Evolutionary conservation across 2,113 vertebrate species (phyloP), one percentile per base, ranked within the genome.

Genomic region (Beaufortia kweichowensis): DNA sequence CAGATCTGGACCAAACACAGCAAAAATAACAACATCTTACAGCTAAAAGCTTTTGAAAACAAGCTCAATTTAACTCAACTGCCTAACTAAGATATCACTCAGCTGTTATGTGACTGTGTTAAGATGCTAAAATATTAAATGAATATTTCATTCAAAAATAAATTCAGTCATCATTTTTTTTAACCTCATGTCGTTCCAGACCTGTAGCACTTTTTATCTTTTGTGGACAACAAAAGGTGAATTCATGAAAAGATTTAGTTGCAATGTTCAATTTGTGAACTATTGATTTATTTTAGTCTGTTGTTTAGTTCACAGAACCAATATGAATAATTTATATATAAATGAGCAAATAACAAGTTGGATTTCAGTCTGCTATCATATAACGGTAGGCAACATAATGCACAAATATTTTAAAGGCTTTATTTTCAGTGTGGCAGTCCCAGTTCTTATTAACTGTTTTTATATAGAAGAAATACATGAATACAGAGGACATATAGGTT

Each of bases 1-100:
- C 69, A 71, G 69, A 59, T 71, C 55, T 71, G 55, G 69, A 57
- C 69, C 55, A 59, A 59, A 59, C 68, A 41, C 53, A 26, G 23
- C 29, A 59, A 71, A 59, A 59, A 71, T 71, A 59, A 41, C 53
- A 59, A 59, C 33, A 28, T 71, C 53, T 43, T 71, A 41, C 33
- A 4, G 53, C 33, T 59, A 59, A 71, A 71, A 59, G 31, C 53
- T 59, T 59, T 43, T 19, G 48, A 55, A 71, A 71, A 70, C 67
- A 53, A 69, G 6, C 67, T 67, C 41, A 19, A 67, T 29, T 67
- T 67, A 67, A 48, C 9, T 39, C 5, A n/a, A n/a, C 17, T 15
- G 28, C 53, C 19, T 71, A 23, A 26, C 15, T 41, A 24, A 71
- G 33, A 71, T 59, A 57, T 39, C 50, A 26, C 31, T 71, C 23